Base-by-base conservation (phyloP, 1,140 invertebrate genomes). In the Grapholita molesta region DNA sequence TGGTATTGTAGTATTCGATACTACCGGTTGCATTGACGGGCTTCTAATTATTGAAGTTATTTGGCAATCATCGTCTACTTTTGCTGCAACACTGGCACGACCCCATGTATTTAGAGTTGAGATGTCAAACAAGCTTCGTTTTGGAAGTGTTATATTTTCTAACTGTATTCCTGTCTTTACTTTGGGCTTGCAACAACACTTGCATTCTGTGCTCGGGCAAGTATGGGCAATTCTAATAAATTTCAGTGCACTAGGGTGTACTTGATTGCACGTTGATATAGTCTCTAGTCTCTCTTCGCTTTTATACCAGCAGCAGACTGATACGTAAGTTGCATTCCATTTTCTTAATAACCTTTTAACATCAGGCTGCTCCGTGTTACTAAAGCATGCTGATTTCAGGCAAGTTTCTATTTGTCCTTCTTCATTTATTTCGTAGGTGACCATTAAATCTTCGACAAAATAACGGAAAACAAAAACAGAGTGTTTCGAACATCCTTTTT, bases 151-250 rank as follows among this genome's bases (percentile, higher is more conserved):
- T 42, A 42, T 42, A 42, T 42, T 15, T 12, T 42, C 38, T 15
- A 42, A n/a, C 38, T 42, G 3, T 42, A 42, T 42, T 42, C n/a
- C 38, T n/a, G 12, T 42, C 15, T 42, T 42, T 15, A 15, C 12
- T 24, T 6, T n/a, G 12, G 28, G 61, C 30, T 57, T 70, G 61
- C 72, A 74, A 35, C 77, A 81, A 67, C 77, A 81, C 9, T 15
- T 61, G 38, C 77, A 79, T n/a, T 64, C 8, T 12, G 53, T 33
- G 8, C 48, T 23, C 15, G 6, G 12, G 68, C 77, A 79, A 8
- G 24, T 38, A 48, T 81, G 77, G 33, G 25, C 48, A 61, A 52
- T 70, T 35, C 64, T 77, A 15, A 77, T 9, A 66, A 68, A 76
- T 23, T 33, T 32, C 3, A 33, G n/a, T 30, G 53, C 23, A 28